These are phyloP conservation scores for Drosophila mulleri DNA, from an alignment of 2,888 invertebrate genomes.

Conservation along the genomic window DNA sequence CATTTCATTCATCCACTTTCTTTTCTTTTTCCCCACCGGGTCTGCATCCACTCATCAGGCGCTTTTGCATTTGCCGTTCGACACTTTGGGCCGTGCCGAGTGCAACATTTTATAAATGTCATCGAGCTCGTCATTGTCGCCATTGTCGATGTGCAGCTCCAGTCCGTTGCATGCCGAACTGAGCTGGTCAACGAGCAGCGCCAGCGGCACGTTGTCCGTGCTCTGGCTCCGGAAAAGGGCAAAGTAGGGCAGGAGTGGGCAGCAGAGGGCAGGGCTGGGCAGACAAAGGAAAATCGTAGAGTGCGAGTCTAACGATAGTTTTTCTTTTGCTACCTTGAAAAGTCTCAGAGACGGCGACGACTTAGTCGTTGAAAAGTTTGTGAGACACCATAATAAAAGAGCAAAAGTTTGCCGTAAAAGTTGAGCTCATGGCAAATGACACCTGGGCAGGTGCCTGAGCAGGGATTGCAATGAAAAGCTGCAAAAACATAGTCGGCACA, in stretches of 20 bases:
- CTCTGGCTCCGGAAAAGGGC: too few relatives aligned
- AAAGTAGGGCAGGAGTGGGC: neutral
- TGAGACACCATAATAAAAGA: slow-evolving; percentile 11
- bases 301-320: slow-evolving; percentile 19
- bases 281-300: slow-evolving; percentile 3
- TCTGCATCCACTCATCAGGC: neutral
- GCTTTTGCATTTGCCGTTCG: neutral
- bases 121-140: slow-evolving; percentile 4
- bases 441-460: slow-evolving; percentile 2
- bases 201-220: neutral
- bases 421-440: slow-evolving; percentile 21
- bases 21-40: neutral
- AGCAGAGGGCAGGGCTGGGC: too few relatives aligned
- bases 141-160: neutral
- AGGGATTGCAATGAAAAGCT: slow-evolving; percentile 7
- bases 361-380: slow-evolving; percentile 24
- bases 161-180: neutral
- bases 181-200: neutral
- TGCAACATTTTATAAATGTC: slow-evolving; percentile 10
- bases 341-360: neutral
- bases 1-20: neutral
- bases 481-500: too few relatives aligned
- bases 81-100: neutral
- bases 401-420: slow-evolving; percentile 51
- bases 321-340: neutral